Percentiles rank a stretch among this genome's conserved stretches.
These are phyloP conservation scores for Drosophila subquinaria DNA, from an alignment of 2,888 invertebrate genomes.

Conservation along the genomic window DNA sequence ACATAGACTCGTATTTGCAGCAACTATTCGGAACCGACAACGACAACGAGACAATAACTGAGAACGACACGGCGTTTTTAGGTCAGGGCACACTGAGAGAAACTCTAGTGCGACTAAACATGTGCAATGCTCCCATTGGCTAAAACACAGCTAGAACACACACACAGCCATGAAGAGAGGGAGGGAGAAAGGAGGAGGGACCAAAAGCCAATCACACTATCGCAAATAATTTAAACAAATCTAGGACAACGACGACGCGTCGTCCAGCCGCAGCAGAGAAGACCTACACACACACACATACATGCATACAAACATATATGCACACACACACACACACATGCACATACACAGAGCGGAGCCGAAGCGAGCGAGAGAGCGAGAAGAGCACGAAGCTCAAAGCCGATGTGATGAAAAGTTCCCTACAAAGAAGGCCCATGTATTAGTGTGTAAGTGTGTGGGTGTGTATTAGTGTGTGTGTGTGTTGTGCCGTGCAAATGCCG, in stretches of 20 bases:
- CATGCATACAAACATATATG: slow-evolving; percentile 23
- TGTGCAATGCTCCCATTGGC: slow-evolving; percentile 82
- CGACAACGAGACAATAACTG: slow-evolving; percentile 23
- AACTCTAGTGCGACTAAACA: slow-evolving; percentile 74
- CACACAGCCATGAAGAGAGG: slow-evolving; percentile 41
- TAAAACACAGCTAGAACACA: slow-evolving; percentile 65
- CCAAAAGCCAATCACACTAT: slow-evolving; percentile 86
- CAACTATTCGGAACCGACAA: slow-evolving; percentile 73
- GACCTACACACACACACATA: slow-evolving; percentile 58
- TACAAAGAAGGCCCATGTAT: slow-evolving; percentile 20
- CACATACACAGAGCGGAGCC: slow-evolving; percentile 33
- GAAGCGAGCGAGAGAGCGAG: slow-evolving; percentile 34
- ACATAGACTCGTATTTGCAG: slow-evolving; percentile 58
- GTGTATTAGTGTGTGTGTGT: neutral
- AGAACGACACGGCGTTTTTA: slow-evolving; percentile 74
- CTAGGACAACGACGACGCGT: slow-evolving; percentile 81
- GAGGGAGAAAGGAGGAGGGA: slow-evolving; percentile 22
- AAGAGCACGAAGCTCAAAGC: slow-evolving; percentile 33
- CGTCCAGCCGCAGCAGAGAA: slow-evolving; percentile 58
- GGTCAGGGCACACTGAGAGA: slow-evolving; percentile 53
- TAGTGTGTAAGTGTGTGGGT: slow-evolving; percentile 4
- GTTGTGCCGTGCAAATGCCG: slow-evolving; percentile 60
- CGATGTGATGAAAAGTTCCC: slow-evolving; percentile 23
- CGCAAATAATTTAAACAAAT: slow-evolving; percentile 85
- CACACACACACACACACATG: slow-evolving; percentile 28